Evolutionary conservation across 2,113 vertebrate genomes (phyloP).

Genomic region (Columba livia): DNA sequence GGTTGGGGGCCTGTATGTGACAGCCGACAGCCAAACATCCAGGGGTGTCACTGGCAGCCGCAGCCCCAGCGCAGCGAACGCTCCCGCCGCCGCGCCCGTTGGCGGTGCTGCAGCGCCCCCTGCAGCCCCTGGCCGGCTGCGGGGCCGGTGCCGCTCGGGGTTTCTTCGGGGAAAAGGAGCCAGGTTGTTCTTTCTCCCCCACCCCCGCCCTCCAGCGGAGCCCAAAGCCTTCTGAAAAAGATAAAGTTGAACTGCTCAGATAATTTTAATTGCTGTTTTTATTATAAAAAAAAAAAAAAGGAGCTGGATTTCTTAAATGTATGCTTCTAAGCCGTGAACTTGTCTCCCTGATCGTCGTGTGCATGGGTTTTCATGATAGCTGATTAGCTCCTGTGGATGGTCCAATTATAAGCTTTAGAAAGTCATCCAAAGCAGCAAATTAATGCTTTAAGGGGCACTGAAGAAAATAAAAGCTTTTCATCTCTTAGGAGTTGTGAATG

Average conservation of each 20-base stretch:
- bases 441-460: background rate
- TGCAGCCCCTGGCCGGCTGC: background rate
- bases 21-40: too few relatives aligned
- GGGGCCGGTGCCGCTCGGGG: background rate
- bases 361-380: constrained; percentile 6
- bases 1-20: background rate
- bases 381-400: constrained; percentile 26
- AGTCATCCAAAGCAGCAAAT: constrained; percentile 29
- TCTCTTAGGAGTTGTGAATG: background rate
- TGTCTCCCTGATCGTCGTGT: constrained; percentile 27
- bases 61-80: too few relatives aligned
- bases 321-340: background rate
- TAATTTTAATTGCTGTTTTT: constrained; percentile 9
- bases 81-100: background rate
- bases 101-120: background rate
- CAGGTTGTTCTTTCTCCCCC: background rate
- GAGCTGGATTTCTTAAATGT: background rate
- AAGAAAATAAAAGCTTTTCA: background rate
- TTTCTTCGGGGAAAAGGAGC: background rate
- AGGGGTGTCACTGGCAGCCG: too few relatives aligned
- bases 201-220: background rate
- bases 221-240: background rate
- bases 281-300: background rate
- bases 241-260: background rate
- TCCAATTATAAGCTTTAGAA: constrained; percentile 46